Evolutionary conservation across 2,113 vertebrate species (phyloP), one percentile per base, ranked within the genome.

Genomic region (Hypomesus transpacificus): DNA sequence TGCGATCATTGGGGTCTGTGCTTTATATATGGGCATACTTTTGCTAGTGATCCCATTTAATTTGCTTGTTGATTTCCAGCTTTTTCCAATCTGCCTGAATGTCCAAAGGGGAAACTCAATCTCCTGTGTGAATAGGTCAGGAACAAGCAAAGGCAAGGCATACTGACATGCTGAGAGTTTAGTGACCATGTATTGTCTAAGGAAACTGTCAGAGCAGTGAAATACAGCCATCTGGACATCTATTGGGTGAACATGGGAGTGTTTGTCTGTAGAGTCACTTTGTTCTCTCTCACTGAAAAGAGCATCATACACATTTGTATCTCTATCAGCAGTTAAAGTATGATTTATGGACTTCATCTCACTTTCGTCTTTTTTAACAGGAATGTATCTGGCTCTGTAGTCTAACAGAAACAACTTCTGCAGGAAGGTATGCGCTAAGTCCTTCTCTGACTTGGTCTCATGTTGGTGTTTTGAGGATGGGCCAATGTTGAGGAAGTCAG

Each of bases 91-190:
- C 79, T 91, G 88, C 14, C 76, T 82, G 39, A 94, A 84, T 61
- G 90, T 80, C 85, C 90, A 93, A 66, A 92, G 76, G 11, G 87
- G 92, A 72, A 89, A 89, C 53, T 91, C 87, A 7, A 90, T 87
- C 18, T 59, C 31, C 17, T 74, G 58, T 20, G 80, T 82, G 69
- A 82, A 71, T 0, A 87, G 87, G 70, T 84, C 81, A 13, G 90
- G 91, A 4, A 93, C 83, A 66, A 93, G 83, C 60, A 94, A 77
- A 28, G 91, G 92, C 11, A 94, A 79, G 0, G 91, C 92, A 21
- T 91, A 92, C 2, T 92, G 93, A 85, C 92, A 93, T 67, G 90
- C 78, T 0, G 91, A 90, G 5, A 94, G 78, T 75, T 94, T 94
- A 34, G 76, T 89, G 0, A 84, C 67, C 24, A 94, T 70, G 73